phyloP scores from a whole-genome alignment of 2,797 vertebrate genomes.

The Diplodus puntazzo region DNA sequence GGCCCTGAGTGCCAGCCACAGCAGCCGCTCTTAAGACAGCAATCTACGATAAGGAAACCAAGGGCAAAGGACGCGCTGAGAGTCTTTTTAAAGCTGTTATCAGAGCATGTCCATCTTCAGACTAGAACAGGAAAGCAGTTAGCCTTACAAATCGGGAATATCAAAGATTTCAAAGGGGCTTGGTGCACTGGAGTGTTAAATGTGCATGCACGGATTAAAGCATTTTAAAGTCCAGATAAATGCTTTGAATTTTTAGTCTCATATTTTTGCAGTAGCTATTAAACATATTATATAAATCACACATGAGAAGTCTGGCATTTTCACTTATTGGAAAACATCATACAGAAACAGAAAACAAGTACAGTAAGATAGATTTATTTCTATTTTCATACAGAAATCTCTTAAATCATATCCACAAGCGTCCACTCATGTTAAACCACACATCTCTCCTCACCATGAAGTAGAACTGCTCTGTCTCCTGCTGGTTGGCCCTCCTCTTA shows the following conservation, averaged over 20 bases:
- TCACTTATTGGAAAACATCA: slow-evolving; percentile 12
- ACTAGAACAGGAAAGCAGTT: slow-evolving; percentile 49
- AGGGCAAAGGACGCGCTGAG: slow-evolving; percentile 56
- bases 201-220: slow-evolving; percentile 21
- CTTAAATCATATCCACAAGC: neutral
- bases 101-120: slow-evolving; percentile 71
- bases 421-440: neutral
- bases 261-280: neutral
- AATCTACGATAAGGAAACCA: slow-evolving; percentile 70
- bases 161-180: slow-evolving; percentile 34
- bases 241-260: slow-evolving; percentile 3
- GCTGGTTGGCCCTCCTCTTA: slow-evolving; percentile 97
- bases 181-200: slow-evolving; percentile 9
- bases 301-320: neutral
- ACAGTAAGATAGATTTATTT: slow-evolving; percentile 11
- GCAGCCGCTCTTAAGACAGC: slow-evolving; percentile 56
- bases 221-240: slow-evolving; percentile 20
- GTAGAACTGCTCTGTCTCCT: slow-evolving; percentile 99
- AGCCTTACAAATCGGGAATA: slow-evolving; percentile 35
- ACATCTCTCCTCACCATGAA: slow-evolving; percentile 89
- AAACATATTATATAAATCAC: neutral
- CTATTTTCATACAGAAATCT: slow-evolving; percentile 10
- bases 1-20: slow-evolving; percentile 49
- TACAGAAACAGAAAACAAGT: neutral
- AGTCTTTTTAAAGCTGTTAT: slow-evolving; percentile 68